These are phyloP conservation scores for Altica lythri DNA, from an alignment of 2,888 invertebrate genomes.

Conservation along the genomic window DNA sequence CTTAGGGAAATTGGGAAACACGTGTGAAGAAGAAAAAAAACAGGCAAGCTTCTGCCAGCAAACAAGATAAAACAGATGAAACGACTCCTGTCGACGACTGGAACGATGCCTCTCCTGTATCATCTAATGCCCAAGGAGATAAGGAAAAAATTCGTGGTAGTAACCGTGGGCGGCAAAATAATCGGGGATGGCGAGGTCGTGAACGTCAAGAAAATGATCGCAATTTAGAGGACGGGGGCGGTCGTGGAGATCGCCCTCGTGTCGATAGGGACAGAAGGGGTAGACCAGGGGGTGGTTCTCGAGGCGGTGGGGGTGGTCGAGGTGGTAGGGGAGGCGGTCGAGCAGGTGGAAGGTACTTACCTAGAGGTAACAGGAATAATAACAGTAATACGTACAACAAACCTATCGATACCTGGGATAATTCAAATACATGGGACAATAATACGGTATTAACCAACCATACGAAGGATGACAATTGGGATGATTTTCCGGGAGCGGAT, in stretches of 20 bases:
- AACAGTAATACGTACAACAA: conserved; percentile 42
- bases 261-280: conserved; percentile 64
- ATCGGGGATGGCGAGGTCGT: conserved; percentile 52
- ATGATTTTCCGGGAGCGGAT: conserved; percentile 60
- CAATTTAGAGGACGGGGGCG: conserved; percentile 41
- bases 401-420: conserved; percentile 65
- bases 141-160: conserved; percentile 45
- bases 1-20: conserved; percentile 83
- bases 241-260: conserved; percentile 44
- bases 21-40: conserved; percentile 83
- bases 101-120: conserved; percentile 44
- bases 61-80: conserved; percentile 44
- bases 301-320: conserved; percentile 55
- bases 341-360: conserved; percentile 51
- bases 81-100: conserved; percentile 43
- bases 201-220: conserved; percentile 55
- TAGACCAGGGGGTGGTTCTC: conserved; percentile 51
- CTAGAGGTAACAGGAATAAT: conserved; percentile 30
- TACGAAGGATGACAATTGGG: conserved; percentile 63
- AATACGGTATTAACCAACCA: conserved; percentile 45
- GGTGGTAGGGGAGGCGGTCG: conserved; percentile 54
- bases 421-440: conserved; percentile 56
- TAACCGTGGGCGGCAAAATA: conserved; percentile 44
- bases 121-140: conserved; percentile 31
- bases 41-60: conserved; percentile 64